Base-by-base conservation (phyloP, 2,888 invertebrate genomes). In the Leptodirus hochenwartii region DNA sequence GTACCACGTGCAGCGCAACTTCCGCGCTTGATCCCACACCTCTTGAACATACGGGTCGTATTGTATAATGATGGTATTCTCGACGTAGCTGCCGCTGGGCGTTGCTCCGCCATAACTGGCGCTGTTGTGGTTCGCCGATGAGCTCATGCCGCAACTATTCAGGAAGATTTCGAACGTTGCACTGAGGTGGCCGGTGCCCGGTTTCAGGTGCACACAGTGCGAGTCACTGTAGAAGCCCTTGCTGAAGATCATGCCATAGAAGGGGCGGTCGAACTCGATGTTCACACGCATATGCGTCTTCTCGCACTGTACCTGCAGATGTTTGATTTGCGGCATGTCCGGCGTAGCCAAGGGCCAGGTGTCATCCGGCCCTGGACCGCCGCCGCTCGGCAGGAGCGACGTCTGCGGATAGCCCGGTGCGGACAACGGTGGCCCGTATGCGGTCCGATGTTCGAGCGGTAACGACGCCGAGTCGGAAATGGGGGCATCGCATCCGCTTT, bases 211-310 rank as follows among this genome's bases (percentile, higher is more conserved):
- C 41, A 90, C 85, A 53, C 90, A 90, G 47, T 85, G 84, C 1
- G 78, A 65, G 48, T 90, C 88, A 48, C 84, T 84, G 59, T 85
- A 87, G 62, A 81, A 84, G 33, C 84, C 90, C 58, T 90, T 90
- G 36, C 87, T 87, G 62, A 90, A 90, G 49, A 90, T 88, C 81
- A 90, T 87, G 16, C 90, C 90, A 53, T 88, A 87, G 61, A 90
- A 90, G 9, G 90, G 88, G 27, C 88, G 68, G 53, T 90, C 90
- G 58, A 90, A 91, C 54, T 88, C 88, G 46, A 91, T 84, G 55
- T 87, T 87, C 32, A 90, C 90, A 30, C 88, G 67, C 88, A 90
- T 90, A 53, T 87, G 84, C 27, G 88, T 87, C 56, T 90, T 90
- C 57, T 90, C 90, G 57, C 90, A 90, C 53, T 90, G 88, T 41